Percentiles rank a stretch among this genome's conserved stretches.
These are phyloP conservation scores for Hartigia nigra DNA, from an alignment of 2,888 invertebrate genomes.

Conservation along the genomic window DNA sequence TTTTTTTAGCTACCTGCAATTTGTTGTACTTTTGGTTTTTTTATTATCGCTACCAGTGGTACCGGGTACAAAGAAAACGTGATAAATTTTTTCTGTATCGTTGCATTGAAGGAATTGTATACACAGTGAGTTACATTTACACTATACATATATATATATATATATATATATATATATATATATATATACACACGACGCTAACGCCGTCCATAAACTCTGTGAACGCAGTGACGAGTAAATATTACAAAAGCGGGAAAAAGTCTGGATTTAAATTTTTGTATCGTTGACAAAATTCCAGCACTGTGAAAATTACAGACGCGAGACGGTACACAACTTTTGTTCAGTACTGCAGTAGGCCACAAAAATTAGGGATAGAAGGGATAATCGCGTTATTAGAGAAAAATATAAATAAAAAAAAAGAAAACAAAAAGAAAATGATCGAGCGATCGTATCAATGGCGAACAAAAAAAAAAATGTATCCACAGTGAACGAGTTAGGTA, in stretches of 20 bases:
- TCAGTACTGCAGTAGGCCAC: conserved; percentile 9
- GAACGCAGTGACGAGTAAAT: not conserved
- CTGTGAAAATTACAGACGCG: conserved; percentile 29
- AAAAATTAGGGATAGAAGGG: not conserved
- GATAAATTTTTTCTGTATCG: not conserved
- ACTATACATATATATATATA: too few relatives aligned
- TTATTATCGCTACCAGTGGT: not conserved
- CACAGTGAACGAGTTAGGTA: not conserved
- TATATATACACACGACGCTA: not conserved
- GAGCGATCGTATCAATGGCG: not conserved
- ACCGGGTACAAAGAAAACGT: not conserved
- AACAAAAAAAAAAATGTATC: not conserved
- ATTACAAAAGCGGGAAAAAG: not conserved
- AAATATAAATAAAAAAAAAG: not conserved
- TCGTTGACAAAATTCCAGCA: conserved; percentile 19
- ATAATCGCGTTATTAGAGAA: not conserved
- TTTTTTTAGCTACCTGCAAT: not conserved
- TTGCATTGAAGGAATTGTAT: not conserved
- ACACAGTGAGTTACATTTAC: not conserved
- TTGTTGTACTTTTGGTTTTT: not conserved
- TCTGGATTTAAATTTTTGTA: conserved; percentile 48
- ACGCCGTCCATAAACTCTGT: not conserved
- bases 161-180: too few relatives aligned
- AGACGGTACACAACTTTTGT: conserved; percentile 9
- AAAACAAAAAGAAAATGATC: not conserved